Percentiles rank a stretch among this genome's conserved stretches.
phyloP scores from a whole-genome alignment of 2,113 vertebrate genomes.

The Notothenia rossii region DNA sequence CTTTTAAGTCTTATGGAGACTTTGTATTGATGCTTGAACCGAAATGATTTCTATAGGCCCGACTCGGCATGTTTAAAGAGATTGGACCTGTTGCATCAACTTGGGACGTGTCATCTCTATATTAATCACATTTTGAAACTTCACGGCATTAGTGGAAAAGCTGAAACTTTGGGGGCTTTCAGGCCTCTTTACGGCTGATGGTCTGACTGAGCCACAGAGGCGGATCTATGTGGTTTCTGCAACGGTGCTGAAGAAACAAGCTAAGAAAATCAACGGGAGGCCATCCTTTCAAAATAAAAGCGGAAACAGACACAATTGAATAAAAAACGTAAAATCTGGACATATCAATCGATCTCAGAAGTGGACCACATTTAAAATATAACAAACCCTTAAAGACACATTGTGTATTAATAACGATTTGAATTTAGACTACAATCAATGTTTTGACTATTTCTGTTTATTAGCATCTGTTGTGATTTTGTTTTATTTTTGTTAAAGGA shows the following conservation, averaged over 20 bases:
- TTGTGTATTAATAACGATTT: background rate
- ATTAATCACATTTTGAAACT: background rate
- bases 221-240: background rate
- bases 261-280: accelerated
- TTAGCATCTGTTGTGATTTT: background rate
- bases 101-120: no score
- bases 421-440: background rate
- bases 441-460: background rate
- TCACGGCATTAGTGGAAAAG: conserved; percentile 47
- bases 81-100: background rate
- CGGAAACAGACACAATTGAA: background rate
- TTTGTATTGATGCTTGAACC: background rate
- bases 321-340: background rate
- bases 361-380: background rate
- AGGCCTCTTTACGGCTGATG: conserved; percentile 40
- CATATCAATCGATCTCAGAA: background rate
- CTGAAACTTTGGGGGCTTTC: background rate
- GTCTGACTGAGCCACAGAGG: conserved; percentile 1
- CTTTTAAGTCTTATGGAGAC: background rate
- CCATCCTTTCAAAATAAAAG: conserved; percentile 56
- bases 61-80: background rate
- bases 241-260: conserved; percentile 10
- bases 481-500: conserved; percentile 38
- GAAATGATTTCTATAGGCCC: no score
- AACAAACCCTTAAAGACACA: no score